Base-by-base conservation (phyloP, 2,888 invertebrate genomes). In the Linnaemya vulpina region DNA sequence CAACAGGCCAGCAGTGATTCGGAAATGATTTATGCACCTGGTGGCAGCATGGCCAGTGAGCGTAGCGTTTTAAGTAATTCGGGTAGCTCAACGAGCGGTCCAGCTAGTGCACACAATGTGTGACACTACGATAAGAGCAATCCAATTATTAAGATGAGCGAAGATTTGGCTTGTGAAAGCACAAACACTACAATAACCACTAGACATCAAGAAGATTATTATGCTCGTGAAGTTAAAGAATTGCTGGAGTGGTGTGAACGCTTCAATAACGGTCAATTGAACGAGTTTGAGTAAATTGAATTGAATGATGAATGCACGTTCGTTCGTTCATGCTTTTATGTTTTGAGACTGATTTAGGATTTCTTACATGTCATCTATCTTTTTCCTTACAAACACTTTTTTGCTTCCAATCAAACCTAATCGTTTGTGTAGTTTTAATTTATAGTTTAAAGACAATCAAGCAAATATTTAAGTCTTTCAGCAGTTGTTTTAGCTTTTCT, bases 1-100 rank as follows among this genome's bases (percentile, higher is more conserved):
- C 84, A 84, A 17, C 84, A 84, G 68, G 81, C 84, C 68, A 84
- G 81, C 62, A 83, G 86, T 55, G 89, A 89, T 86, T 88, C 89
- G 75, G 92, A 92, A 80, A 87, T 92, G 88, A 92, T 92, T 89
- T 92, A 92, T 89, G 91, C 92, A 1, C 92, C 92, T 40, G 88
- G 89, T 65, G 89, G 91, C 70, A 91, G 91, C 63, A 91, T 91
- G 83, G 90, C 90, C 84, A 92, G 91, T 85, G 92, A 92, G 89
- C 90, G 91, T 77, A 92, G 92, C 87, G 87, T 92, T 87, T 86
- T 92, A 86, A 92, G 92, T 88, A 92, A 92, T 86, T 90, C 89
- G n/a, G 90, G 90, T 87, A 91, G 91, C 51, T 85, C 84, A 78
- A 82, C 84, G 38, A 82, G 84, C 79, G 89, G 91, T 84, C 90